Evolutionary conservation across 2,797 vertebrate genomes (phyloP).

Genomic region (Sparidentex hasta): DNA sequence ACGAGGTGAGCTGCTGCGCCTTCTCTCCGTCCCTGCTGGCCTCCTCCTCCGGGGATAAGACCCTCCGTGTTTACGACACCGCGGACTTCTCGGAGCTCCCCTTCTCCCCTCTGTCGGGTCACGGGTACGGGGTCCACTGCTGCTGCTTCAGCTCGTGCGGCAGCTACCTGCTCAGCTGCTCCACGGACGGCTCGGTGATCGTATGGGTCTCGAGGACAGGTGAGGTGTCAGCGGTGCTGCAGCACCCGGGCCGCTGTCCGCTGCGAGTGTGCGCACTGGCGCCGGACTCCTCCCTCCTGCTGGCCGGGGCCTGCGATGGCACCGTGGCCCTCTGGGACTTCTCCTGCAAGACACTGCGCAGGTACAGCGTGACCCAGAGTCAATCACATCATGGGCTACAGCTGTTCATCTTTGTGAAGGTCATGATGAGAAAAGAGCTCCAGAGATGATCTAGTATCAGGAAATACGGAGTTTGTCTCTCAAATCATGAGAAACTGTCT

Average conservation of each 20-base stretch:
- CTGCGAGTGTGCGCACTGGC: conserved; percentile 89
- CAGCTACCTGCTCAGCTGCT: conserved; percentile 87
- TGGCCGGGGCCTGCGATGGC: conserved; percentile 89
- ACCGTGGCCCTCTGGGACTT: conserved; percentile 88
- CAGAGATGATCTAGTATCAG: too few species aligned
- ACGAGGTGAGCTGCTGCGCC: conserved; percentile 90
- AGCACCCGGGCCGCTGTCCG: conserved; percentile 86
- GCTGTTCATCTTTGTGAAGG: too few species aligned
- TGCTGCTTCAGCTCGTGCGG: conserved; percentile 91
- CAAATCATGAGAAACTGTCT: too few species aligned
- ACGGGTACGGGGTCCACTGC: conserved; percentile 89
- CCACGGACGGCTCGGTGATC: conserved; percentile 86
- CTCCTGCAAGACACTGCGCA: conserved; percentile 75
- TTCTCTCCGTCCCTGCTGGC: conserved; percentile 87
- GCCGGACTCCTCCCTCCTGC: conserved; percentile 72
- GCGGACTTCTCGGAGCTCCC: conserved; percentile 84
- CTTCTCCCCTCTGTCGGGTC: conserved; percentile 87
- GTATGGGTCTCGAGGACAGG: conserved; percentile 84
- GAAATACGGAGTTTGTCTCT: too few species aligned
- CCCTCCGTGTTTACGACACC: conserved; percentile 86
- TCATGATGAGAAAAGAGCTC: too few species aligned
- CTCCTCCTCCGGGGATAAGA: conserved; percentile 91
- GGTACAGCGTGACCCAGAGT: conserved; percentile 70
- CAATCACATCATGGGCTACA: not conserved
- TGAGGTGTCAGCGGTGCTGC: conserved; percentile 71